Evolutionary conservation across 2,888 invertebrate genomes (phyloP), one percentile per base, ranked within the genome.

Genomic region (Acleris holmiana): DNA sequence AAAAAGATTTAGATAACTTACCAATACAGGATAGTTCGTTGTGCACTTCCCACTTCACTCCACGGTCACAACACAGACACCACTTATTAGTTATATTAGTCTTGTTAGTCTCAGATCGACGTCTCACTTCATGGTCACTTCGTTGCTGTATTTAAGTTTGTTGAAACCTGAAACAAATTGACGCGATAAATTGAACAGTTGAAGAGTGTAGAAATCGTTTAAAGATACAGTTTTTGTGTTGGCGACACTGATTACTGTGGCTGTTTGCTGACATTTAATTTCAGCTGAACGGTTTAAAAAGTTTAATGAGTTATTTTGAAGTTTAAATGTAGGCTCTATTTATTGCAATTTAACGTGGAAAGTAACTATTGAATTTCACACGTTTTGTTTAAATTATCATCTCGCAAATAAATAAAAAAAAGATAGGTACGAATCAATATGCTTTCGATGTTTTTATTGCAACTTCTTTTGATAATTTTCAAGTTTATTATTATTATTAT

Each of bases 101-200:
- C 60, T 64, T 67, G 62, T 69, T 71, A 70, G 62, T 68, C 41
- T 70, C 69, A 68, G 69, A 54, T 65, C 49, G 67, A 67, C 54
- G 69, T 49, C 68, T 66, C 55, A 69, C 67, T 61, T 61, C 59
- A 61, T 15, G 58, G 54, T 57, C 66, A 67, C 62, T 59, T 59
- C 63, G 53, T 63, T 68, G 60, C 69, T 74, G 70, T 58, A 66
- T 73, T 71, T 68, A 71, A 71, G 68, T 71, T 69, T 63, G 53
- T 53, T 67, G 56, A 66, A 73, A 73, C 74, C 74, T 74, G 73
- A 23, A 72, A 72, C 68, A 68, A 65, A 35, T 35, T 35, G 35
- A 35, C 13, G 8, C 35, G 4, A 35, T 35, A 13, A 13, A 13
- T 35, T 13, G 4, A 23, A 23, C 3, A 23, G 3, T 4, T 23